Evolutionary conservation across 2,888 invertebrate genomes (phyloP), one percentile per base, ranked within the genome.

Genomic region (Pristionchus arcanus): DNA sequence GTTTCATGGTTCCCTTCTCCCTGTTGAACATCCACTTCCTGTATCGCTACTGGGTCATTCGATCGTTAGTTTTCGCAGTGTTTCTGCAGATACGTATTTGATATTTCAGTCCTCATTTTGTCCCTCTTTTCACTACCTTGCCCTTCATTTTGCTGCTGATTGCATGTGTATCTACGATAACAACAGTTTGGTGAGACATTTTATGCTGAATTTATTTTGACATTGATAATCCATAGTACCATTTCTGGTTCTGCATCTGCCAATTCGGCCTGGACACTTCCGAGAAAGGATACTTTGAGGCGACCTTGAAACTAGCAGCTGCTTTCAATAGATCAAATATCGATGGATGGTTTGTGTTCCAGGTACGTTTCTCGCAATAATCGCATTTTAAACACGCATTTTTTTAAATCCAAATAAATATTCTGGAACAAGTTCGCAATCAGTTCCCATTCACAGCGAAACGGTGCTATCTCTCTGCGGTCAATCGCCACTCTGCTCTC

Each of bases 21-120:
- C 42, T 77, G 7, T 42, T 77, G 15, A 77, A 77, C 74, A 77
- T 77, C 2, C 74, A 77, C 25, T 77, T 77, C 13, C 37, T 77
- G 1, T 77, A 77, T 42, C 74, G 74, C 74, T 77, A 77, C 74
- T 77, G 37, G 37, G 74, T 77, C 25, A 77, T 77, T 25, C 34
- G 42, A 37, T 42, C 2, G 74, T 77, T 16, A 0, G 74, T 74
- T 71, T 34, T 34, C 13, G 1, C 16, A 9, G 31, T n/a, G 7
- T 16, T 31, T 5, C n/a, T n/a, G n/a, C n/a, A n/a, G n/a, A 34
- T 16, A 31, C 34, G 28, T 34, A 9, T 31, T 25, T 74, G 42
- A 3, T 9, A 37, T 19, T 77, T 37, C 74, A 77, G 74, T 77
- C 74, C 74, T 2, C 42, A 42, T 37, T 9, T 37, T 0, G 74